These are phyloP conservation scores for Metaphire vulgaris DNA, from an alignment of 1,140 invertebrate species.

Conservation along the genomic window DNA sequence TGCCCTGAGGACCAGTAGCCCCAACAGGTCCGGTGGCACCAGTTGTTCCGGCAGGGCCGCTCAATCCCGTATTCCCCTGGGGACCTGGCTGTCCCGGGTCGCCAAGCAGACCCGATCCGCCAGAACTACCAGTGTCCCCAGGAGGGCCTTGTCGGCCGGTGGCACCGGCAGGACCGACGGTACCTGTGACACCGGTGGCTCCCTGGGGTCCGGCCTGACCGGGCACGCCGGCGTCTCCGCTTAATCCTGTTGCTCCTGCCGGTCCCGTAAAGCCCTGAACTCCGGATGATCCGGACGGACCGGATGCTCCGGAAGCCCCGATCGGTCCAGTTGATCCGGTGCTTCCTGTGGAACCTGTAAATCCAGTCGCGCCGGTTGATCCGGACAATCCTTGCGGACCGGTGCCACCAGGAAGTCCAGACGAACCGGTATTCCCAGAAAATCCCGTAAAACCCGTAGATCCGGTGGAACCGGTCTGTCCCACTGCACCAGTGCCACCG, in stretches of 20 bases:
- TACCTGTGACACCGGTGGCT: neutral
- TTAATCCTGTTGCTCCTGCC: neutral
- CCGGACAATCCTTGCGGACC: neutral
- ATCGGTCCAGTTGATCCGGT: neutral
- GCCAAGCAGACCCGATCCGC: neutral
- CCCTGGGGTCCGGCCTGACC: neutral
- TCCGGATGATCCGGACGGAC: conserved; percentile 4
- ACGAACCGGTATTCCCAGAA: conserved; percentile 11
- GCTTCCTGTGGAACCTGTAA: neutral
- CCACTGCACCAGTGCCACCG: neutral
- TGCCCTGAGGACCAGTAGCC: conserved; percentile 4
- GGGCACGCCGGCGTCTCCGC: neutral
- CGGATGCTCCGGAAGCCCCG: neutral
- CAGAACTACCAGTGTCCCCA: neutral
- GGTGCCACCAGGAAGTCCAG: neutral
- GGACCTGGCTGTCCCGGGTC: neutral
- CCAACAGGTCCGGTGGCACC: neutral
- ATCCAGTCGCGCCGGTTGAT: neutral
- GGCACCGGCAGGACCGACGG: neutral
- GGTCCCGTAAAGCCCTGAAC: conserved; percentile 1
- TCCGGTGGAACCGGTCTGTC: conserved; percentile 18
- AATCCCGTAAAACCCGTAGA: neutral
- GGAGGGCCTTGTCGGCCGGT: neutral
- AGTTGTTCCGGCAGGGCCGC: neutral
- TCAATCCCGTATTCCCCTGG: neutral